Evolutionary conservation across 2,797 vertebrate genomes (phyloP).

Genomic region (Lepus oiostolus): DNA sequence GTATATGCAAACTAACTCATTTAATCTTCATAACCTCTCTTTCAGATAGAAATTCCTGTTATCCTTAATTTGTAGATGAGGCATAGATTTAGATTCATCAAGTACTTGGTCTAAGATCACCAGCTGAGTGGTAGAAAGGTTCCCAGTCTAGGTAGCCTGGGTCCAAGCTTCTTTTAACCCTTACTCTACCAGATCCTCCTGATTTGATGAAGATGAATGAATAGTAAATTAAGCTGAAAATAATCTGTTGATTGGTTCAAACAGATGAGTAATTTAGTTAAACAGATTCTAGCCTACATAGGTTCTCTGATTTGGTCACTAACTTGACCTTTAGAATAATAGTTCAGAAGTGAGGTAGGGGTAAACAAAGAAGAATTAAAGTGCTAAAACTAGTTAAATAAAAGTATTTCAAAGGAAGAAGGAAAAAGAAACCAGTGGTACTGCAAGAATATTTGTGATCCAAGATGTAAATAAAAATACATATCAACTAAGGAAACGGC

Average conservation of each 20-base stretch:
- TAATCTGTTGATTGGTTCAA: background rate
- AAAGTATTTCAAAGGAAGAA: constrained; percentile 9
- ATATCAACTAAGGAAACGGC: background rate
- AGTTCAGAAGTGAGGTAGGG: background rate
- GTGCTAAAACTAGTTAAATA: background rate
- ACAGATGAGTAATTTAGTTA: constrained; percentile 25
- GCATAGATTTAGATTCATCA: background rate
- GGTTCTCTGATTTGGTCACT: background rate
- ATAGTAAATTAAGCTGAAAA: constrained; percentile 10
- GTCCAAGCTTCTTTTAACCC: background rate
- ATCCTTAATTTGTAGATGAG: background rate
- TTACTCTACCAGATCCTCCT: background rate
- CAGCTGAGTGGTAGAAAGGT: background rate
- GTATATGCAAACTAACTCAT: background rate
- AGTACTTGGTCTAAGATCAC: background rate
- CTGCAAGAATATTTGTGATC: background rate
- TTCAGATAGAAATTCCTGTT: background rate
- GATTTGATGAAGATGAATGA: background rate
- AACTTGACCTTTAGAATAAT: background rate
- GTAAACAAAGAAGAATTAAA: background rate
- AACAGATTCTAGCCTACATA: background rate
- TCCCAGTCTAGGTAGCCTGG: background rate
- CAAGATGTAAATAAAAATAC: constrained; percentile 20
- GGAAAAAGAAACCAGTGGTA: background rate
- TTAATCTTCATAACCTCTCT: background rate